Conservation (phyloP, 2,888 invertebrate genomes). For the Caenorhabditis panamensis region DNA sequence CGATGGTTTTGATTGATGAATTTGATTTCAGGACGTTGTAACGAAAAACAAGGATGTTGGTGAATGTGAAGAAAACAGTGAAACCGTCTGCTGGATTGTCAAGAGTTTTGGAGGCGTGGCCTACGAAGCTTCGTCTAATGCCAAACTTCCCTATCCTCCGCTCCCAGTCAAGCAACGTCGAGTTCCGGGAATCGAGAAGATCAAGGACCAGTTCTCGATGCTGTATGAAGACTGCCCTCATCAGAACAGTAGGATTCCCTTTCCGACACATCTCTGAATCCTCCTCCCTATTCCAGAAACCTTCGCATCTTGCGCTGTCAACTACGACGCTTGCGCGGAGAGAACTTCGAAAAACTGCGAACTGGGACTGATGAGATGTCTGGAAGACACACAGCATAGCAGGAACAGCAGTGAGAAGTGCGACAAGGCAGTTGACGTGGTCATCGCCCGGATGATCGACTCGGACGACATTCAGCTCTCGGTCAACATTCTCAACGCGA, state of each 20-base stretch:
- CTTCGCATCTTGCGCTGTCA: slow-evolving; percentile 26
- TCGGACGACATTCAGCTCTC: neutral
- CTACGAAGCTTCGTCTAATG: neutral
- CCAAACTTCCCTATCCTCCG: neutral
- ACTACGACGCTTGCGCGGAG: slow-evolving; percentile 9
- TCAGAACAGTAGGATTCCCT: neutral
- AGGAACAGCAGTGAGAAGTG: neutral
- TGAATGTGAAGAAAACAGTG: neutral
- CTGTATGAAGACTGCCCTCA: neutral
- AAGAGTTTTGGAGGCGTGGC: neutral
- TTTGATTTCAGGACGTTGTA: neutral
- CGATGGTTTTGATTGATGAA: neutral
- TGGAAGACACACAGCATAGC: slow-evolving; percentile 1
- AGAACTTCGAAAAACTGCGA: neutral
- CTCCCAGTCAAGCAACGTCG: neutral
- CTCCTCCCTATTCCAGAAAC: slow-evolving; percentile 15
- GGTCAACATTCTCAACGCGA: neutral
- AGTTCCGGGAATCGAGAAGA: neutral
- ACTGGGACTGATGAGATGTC: slow-evolving; percentile 7
- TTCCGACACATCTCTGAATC: too few species aligned
- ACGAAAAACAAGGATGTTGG: neutral
- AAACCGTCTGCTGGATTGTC: neutral
- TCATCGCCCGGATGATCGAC: neutral
- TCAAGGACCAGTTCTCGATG: neutral
- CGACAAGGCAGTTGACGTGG: slow-evolving; percentile 11